These are phyloP conservation scores for Pemphigus obesinymphae DNA, from an alignment of 1,140 invertebrate species.

Conservation along the genomic window DNA sequence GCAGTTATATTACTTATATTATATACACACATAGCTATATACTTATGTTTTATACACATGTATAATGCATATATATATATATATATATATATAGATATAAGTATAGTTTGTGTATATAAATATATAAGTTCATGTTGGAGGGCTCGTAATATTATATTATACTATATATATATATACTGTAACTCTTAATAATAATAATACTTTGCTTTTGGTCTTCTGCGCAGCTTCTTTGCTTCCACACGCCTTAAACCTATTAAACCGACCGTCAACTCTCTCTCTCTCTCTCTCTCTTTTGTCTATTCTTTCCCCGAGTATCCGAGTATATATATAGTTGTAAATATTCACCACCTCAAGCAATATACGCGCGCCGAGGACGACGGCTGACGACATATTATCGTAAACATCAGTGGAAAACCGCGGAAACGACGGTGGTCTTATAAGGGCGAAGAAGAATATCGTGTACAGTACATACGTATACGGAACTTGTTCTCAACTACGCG, in stretches of 20 bases:
- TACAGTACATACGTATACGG: neutral
- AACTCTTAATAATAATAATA: conserved; percentile 27
- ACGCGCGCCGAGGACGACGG: neutral
- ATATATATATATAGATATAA: too few relatives aligned
- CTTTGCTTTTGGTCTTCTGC: neutral
- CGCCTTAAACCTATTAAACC: neutral
- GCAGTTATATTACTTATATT: neutral
- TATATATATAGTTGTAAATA: neutral
- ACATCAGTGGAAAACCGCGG: neutral
- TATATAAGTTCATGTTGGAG: neutral
- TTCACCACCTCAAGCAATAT: neutral
- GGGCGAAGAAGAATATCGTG: neutral
- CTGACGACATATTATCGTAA: neutral
- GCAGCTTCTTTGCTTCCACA: neutral
- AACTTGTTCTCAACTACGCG: neutral
- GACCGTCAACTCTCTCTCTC: neutral
- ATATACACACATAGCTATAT: neutral
- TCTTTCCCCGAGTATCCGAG: neutral
- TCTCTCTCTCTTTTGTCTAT: too few relatives aligned
- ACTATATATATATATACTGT: neutral
- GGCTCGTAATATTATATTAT: conserved; percentile 17
- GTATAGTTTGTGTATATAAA: too few relatives aligned
- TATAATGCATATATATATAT: neutral
- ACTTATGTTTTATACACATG: neutral
- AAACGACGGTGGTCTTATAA: neutral